Evolutionary conservation across 2,113 vertebrate genomes (phyloP).

Genomic region (Coptodon bakossiorum): DNA sequence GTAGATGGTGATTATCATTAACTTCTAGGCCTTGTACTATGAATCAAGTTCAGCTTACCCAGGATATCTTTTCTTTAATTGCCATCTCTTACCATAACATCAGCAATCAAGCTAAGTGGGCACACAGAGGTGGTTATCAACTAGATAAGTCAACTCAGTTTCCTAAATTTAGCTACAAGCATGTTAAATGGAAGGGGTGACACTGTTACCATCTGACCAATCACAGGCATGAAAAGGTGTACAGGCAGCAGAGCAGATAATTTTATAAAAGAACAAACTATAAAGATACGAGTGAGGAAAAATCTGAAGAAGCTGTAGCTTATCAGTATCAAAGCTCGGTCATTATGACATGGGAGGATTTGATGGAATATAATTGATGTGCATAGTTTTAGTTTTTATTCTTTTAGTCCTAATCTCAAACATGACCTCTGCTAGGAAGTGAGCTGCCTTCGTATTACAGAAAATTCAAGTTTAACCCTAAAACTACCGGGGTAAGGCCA

Average conservation of each 20-base stretch:
- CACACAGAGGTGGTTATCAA: not conserved
- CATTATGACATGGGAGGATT: not conserved
- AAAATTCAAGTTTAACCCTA: not conserved
- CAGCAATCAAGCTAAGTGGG: not conserved
- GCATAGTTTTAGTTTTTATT: not conserved
- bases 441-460: not conserved
- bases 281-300: not conserved
- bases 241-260: not conserved
- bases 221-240: not conserved
- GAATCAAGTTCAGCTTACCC: not conserved
- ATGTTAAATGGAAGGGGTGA: not conserved
- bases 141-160: not conserved
- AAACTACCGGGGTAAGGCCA: not conserved
- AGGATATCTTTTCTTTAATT: not conserved
- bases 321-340: not conserved
- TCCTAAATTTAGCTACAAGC: not conserved
- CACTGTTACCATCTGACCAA: not conserved
- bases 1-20: not conserved
- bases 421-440: not conserved
- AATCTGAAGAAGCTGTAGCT: not conserved
- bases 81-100: not conserved
- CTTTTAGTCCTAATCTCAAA: not conserved
- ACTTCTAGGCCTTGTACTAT: not conserved
- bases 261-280: not conserved
- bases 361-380: not conserved